Evolutionary conservation across 1,140 invertebrate genomes (phyloP).

Genomic region (Penaeus vannamei): DNA sequence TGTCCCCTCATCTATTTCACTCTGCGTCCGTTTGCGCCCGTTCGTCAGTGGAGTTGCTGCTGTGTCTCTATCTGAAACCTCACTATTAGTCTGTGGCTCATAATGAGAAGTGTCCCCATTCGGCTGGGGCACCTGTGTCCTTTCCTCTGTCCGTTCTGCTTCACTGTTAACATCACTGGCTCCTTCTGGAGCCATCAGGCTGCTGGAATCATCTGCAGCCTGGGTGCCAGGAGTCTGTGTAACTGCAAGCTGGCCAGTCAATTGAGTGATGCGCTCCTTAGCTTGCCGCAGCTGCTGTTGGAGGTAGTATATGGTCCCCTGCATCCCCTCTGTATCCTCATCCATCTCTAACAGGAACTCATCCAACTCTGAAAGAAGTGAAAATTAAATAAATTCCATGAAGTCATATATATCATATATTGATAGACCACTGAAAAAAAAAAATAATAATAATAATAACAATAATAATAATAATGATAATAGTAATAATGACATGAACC

Average conservation of each 20-base stretch:
- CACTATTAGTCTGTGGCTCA: slow-evolving; percentile 52
- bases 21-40: slow-evolving; percentile 64
- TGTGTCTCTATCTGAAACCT: slow-evolving; percentile 45
- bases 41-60: slow-evolving; percentile 53
- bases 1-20: slow-evolving; percentile 59
- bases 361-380: slow-evolving; percentile 84
- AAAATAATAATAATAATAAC: no score
- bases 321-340: slow-evolving; percentile 98
- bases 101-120: slow-evolving; percentile 56
- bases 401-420: slow-evolving; percentile 24
- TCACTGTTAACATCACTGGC: slow-evolving; percentile 56
- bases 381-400: slow-evolving; percentile 49
- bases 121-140: slow-evolving; percentile 51
- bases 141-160: slow-evolving; percentile 58
- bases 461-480: no score
- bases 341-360: slow-evolving; percentile 96
- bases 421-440: slow-evolving; percentile 35
- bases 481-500: no score
- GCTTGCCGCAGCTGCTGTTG: slow-evolving; percentile 91
- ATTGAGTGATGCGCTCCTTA: slow-evolving; percentile 72
- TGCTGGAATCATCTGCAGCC: slow-evolving; percentile 44
- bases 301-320: slow-evolving; percentile 94
- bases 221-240: slow-evolving; percentile 50
- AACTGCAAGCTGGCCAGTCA: slow-evolving; percentile 53
- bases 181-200: slow-evolving; percentile 40